These are phyloP conservation scores for Epistrophe grossulariae DNA, from an alignment of 2,888 invertebrate genomes.

Conservation along the genomic window DNA sequence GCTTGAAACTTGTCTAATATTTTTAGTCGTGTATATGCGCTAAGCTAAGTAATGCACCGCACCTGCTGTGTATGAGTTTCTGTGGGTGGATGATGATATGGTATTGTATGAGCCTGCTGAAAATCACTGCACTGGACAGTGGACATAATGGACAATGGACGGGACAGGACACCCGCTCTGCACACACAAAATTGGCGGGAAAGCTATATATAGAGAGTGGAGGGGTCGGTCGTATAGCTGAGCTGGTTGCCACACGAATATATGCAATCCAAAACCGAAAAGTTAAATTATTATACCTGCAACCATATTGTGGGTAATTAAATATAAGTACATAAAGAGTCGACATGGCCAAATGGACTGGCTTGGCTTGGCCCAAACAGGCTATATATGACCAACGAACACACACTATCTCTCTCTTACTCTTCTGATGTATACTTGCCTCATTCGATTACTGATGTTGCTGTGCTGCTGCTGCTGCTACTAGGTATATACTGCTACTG, in stretches of 20 bases:
- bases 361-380: slow-evolving; percentile 21
- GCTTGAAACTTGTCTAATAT: background rate
- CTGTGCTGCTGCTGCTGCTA: slow-evolving; percentile 36
- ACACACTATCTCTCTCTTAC: slow-evolving; percentile 68
- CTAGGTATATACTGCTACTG: slow-evolving; percentile 30
- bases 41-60: slow-evolving; percentile 61
- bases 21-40: slow-evolving; percentile 24
- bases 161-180: slow-evolving; percentile 23
- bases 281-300: slow-evolving; percentile 76
- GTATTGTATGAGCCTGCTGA: slow-evolving; percentile 4
- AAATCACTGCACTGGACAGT: slow-evolving; percentile 37
- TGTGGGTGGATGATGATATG: slow-evolving; percentile 42
- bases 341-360: slow-evolving; percentile 74
- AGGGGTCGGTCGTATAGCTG: slow-evolving; percentile 6
- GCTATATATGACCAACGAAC: slow-evolving; percentile 16
- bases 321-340: slow-evolving; percentile 76
- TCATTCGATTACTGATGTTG: slow-evolving; percentile 67
- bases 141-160: background rate
- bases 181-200: slow-evolving; percentile 29
- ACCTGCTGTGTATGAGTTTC: slow-evolving; percentile 56
- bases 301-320: slow-evolving; percentile 76
- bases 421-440: slow-evolving; percentile 48
- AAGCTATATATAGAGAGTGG: background rate
- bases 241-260: slow-evolving; percentile 61
- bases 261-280: slow-evolving; percentile 70